These are phyloP conservation scores for Lasioglossum lativentre DNA, from an alignment of 2,888 invertebrate genomes.

Conservation along the genomic window DNA sequence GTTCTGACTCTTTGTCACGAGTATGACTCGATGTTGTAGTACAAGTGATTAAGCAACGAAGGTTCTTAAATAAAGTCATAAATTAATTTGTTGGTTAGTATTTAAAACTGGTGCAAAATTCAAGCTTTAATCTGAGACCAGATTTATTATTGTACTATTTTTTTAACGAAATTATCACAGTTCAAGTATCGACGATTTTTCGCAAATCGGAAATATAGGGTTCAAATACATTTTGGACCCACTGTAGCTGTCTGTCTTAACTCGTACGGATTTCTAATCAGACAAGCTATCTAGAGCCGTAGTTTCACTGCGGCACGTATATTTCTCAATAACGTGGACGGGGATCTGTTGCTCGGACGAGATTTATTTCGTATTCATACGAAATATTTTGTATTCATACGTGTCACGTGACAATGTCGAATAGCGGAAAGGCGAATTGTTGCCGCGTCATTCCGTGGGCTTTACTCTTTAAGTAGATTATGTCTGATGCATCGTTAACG, in stretches of 20 bases:
- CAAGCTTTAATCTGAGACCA: no score
- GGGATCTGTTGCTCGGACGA: conserved; percentile 43
- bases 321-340: conserved; percentile 49
- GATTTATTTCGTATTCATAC: conserved; percentile 61
- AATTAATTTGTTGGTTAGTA: no score
- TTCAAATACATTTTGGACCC: no score
- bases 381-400: conserved; percentile 40
- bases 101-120: no score
- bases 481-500: conserved; percentile 4
- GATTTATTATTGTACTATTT: no score
- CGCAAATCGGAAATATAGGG: no score
- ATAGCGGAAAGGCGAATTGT: conserved; percentile 38
- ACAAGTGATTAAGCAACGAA: no score
- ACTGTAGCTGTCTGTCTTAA: not conserved
- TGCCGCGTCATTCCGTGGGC: not conserved
- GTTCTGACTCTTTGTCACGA: no score
- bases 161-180: no score
- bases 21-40: no score
- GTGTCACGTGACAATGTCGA: conserved; percentile 31
- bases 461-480: conserved; percentile 36
- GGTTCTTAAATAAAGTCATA: no score
- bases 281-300: not conserved
- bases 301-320: conserved; percentile 13
- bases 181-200: no score
- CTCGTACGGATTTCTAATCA: not conserved